Base-by-base conservation (phyloP, 2,888 invertebrate species). In the Campoplex capitator region DNA sequence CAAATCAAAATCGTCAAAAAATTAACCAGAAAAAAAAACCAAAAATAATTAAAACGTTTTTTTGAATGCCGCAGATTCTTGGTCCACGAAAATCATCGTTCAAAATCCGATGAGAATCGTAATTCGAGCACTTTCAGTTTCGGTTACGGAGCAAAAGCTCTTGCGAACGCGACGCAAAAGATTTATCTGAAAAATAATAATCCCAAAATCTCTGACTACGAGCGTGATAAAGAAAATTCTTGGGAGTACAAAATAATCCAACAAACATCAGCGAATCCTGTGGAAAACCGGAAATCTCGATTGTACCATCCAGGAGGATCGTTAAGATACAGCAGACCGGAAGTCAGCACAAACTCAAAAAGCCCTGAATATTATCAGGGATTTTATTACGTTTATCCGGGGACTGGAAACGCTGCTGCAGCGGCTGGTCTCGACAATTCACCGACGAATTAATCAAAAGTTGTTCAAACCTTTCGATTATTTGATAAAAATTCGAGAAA, bases 51-150 rank as follows among this genome's bases (percentile, higher is more conserved):
- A 1, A 38, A 38, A 38, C 3, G 38, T 42, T 54, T 23, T 78
- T 73, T 38, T 42, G 3, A 48, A 13, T 2, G 42, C 62, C 13
- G 0, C 35, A 84, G 86, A 87, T 74, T 35, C 62, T 45, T 28
- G 32, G 62, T 70, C 13, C 32, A 16, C 0, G 23, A 70, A 2
- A 42, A 54, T 54, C 48, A n/a, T 28, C 51, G 8, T 3, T 42
- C 58, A n/a, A 68, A 62, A n/a, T 42, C 23, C 9, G 65, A 67
- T 7, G 79, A 76, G 18, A 80, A 83, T 32, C 32, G 73, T 23
- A 79, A 87, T 23, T 80, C 87, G 38, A 87, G 87, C 28, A 83
- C 83, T 58, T 87, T 87, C 32, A 84, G 83, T 51, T 83, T 80
- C 28, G 83, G 76, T 18, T 74, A 87, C 23, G 87, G 87, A 65